A percentile compares a stretch with the other conserved stretches of the same genome.
Evolutionary conservation across 2,888 invertebrate species (phyloP).

Genomic region (Drosophila buzzatii): DNA sequence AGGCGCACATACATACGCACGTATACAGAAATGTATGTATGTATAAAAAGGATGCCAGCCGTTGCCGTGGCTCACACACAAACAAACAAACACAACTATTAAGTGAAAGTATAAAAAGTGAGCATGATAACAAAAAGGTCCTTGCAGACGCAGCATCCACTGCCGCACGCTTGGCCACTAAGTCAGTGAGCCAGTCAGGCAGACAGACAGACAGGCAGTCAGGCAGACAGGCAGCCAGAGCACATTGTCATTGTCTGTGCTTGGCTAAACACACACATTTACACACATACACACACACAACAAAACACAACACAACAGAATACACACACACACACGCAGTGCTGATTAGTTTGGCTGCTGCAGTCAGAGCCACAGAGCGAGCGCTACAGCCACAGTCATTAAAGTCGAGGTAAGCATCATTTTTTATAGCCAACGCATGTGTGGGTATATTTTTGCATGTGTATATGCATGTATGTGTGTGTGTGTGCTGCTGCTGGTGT

Average conservation of each 20-base stretch:
- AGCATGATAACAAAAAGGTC: conserved; percentile 79
- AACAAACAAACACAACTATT: conserved; percentile 75
- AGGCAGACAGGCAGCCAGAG: conserved; percentile 25
- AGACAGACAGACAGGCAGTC: conserved; percentile 29
- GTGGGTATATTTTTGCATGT: conserved; percentile 14
- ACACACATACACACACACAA: neutral
- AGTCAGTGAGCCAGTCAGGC: conserved; percentile 32
- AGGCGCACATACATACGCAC: conserved; percentile 6
- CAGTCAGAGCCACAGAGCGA: conserved; percentile 32
- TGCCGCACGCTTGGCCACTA: conserved; percentile 45
- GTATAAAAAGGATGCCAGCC: conserved; percentile 67
- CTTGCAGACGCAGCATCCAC: conserved; percentile 63
- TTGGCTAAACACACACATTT: conserved; percentile 45
- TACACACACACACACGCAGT: conserved; percentile 34
- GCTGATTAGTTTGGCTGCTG: conserved; percentile 69
- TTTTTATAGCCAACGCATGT: conserved; percentile 65
- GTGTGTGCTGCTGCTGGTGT: conserved; percentile 37
- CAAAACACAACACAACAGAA: neutral
- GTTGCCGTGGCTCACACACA: conserved; percentile 47
- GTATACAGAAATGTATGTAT: conserved; percentile 32
- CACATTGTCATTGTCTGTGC: conserved; percentile 62
- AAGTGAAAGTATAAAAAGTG: conserved; percentile 81
- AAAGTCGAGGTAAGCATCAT: conserved; percentile 77
- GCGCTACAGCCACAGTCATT: conserved; percentile 70
- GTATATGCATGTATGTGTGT: neutral